Percentiles rank a stretch among this genome's conserved stretches.
phyloP scores from a whole-genome alignment of 2,888 invertebrate genomes.

The Stenodema calcarata region DNA sequence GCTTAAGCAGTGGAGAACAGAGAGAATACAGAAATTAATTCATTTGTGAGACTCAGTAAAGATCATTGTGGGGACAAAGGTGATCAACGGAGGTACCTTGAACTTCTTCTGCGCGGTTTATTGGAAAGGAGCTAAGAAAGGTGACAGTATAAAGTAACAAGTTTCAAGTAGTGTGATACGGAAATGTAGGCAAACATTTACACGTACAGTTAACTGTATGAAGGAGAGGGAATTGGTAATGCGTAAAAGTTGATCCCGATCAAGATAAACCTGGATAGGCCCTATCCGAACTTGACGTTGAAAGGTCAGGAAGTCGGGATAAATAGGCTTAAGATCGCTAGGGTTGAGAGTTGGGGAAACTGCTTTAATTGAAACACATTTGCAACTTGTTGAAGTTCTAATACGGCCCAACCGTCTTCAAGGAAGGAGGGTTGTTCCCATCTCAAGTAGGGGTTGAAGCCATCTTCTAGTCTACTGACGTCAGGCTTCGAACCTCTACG shows the following conservation, averaged over 20 bases:
- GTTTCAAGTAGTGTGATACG: no score
- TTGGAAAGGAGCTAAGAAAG: no score
- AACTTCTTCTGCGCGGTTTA: not conserved
- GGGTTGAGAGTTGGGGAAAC: not conserved
- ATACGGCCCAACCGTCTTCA: not conserved
- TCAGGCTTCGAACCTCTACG: no score
- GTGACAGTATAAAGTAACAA: no score
- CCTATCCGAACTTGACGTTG: not conserved
- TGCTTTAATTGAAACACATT: slow-evolving; percentile 37
- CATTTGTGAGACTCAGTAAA: no score
- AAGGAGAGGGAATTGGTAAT: no score
- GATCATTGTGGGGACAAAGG: not conserved
- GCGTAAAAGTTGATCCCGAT: not conserved
- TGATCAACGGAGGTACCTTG: not conserved
- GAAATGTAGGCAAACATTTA: no score
- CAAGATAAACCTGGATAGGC: not conserved
- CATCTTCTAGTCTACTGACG: no score
- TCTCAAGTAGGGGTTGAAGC: no score
- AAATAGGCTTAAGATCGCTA: slow-evolving; percentile 39
- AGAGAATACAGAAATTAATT: no score
- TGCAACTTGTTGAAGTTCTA: slow-evolving; percentile 36
- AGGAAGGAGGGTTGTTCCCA: no score
- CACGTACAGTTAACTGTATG: no score
- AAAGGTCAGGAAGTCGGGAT: slow-evolving; percentile 18
- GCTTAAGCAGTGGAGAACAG: not conserved